Evolutionary conservation across 2,888 invertebrate genomes (phyloP), one percentile per base, ranked within the genome.

Genomic region (Malthinus flaveolus): DNA sequence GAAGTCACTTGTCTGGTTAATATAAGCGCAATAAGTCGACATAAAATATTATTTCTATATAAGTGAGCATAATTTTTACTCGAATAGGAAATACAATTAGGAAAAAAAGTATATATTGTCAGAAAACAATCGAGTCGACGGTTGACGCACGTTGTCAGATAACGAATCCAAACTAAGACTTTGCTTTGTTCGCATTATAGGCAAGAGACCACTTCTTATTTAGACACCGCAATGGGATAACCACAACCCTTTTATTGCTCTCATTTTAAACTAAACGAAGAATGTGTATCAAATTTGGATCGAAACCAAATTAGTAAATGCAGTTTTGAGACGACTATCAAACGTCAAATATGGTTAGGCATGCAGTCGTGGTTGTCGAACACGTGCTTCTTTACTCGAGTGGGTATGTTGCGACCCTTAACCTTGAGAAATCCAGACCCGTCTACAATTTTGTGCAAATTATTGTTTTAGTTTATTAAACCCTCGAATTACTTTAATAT

Each of bases 281-380:
- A 74, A 76, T 76, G 73, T 75, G 74, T 75, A 75, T 74, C 77
- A 73, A 76, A 77, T 76, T 78, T 76, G 76, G 76, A 68, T 75
- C 70, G 77, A 78, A 74, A 73, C 77, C 77, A 78, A 77, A 78
- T 77, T 77, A 75, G 76, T 77, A 76, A 74, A 76, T 74, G 75
- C 72, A 70, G 73, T 72, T 74, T 74, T 74, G 73, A 71, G 72
- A 68, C 74, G 72, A 68, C 73, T 75, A 75, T 76, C 73, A 76
- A 75, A 75, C 72, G 74, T 76, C 76, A 75, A 76, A 77, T 77
- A 77, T 74, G 76, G 76, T 72, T 68, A 70, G 76, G 74, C 75
- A 75, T 75, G 74, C 75, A 67, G 70, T 63, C 67, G 68, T 66
- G 66, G 66, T 62, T 67, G 61, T 59, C 62, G 64, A 62, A 69